These are phyloP conservation scores for Oscheius sp. DNA, from an alignment of 2,888 invertebrate species.

Conservation along the genomic window DNA sequence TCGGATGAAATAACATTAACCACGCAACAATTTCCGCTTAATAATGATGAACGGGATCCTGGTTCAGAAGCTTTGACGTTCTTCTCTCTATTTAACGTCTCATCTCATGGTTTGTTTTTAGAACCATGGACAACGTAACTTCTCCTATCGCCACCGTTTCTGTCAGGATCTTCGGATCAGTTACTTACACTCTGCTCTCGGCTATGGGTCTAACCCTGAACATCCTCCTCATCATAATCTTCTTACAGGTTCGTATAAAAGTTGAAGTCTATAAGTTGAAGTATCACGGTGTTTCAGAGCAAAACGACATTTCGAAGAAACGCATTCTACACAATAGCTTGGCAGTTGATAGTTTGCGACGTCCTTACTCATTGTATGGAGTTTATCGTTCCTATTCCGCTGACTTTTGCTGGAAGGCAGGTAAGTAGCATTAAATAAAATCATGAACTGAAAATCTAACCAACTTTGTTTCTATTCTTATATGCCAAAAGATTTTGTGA, in stretches of 20 bases:
- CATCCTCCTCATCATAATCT: slow-evolving; percentile 20
- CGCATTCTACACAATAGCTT: neutral
- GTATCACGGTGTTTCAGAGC: neutral
- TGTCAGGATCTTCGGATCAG: slow-evolving; percentile 1
- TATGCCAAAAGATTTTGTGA: too few relatives aligned
- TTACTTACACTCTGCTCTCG: slow-evolving; percentile 4
- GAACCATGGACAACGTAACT: too few relatives aligned
- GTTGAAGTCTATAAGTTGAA: too few relatives aligned
- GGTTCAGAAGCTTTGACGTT: too few relatives aligned
- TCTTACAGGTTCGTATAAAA: neutral
- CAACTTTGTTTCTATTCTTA: too few relatives aligned
- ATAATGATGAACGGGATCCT: too few relatives aligned
- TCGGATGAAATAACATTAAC: too few relatives aligned
- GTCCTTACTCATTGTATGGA: neutral
- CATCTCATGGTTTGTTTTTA: too few relatives aligned
- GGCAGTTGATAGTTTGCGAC: neutral
- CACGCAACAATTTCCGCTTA: too few relatives aligned
- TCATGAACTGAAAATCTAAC: neutral
- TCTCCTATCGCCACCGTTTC: too few relatives aligned
- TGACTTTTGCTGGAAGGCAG: neutral
- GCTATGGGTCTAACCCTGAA: neutral
- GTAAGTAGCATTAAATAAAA: neutral
- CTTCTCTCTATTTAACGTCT: too few relatives aligned
- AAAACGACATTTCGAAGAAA: neutral
- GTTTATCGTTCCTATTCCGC: neutral